Percentiles rank a stretch among this genome's conserved stretches.
Evolutionary conservation across 1,140 invertebrate species (phyloP).

Genomic region (Trissolcus basalis): DNA sequence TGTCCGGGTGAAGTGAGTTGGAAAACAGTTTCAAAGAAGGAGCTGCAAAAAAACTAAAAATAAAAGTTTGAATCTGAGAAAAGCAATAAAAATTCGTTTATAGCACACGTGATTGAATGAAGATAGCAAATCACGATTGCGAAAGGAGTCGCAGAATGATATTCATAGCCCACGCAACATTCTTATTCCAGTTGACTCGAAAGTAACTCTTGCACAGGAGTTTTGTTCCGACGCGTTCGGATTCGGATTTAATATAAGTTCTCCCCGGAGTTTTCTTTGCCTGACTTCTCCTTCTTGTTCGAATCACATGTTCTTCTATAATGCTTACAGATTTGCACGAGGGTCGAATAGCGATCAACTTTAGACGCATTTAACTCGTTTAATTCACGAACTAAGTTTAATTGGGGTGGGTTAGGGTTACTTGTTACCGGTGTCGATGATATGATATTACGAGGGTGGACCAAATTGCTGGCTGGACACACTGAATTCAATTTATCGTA

Average conservation of each 20-base stretch:
- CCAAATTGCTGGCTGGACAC: constrained; percentile 10
- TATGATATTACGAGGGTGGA: constrained; percentile 27
- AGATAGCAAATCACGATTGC: background rate
- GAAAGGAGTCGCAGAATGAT: constrained; percentile 21
- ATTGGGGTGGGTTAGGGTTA: constrained; percentile 56
- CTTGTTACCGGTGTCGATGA: constrained; percentile 36
- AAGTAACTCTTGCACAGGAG: constrained; percentile 32
- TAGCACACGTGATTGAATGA: background rate
- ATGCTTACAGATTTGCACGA: constrained; percentile 38
- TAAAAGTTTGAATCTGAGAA: background rate
- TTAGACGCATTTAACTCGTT: constrained; percentile 49
- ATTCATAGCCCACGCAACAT: constrained; percentile 9
- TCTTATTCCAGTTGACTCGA: constrained; percentile 11
- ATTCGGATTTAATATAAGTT: constrained; percentile 54
- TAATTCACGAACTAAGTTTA: constrained; percentile 41
- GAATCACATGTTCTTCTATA: constrained; percentile 50
- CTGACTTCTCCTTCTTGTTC: constrained; percentile 44
- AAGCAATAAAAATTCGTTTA: background rate
- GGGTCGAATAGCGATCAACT: constrained; percentile 53
- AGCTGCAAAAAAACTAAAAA: background rate
- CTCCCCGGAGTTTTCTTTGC: constrained; percentile 46
- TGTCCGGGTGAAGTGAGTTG: too few relatives aligned
- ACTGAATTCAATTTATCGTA: constrained; percentile 28
- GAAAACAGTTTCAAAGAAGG: too few relatives aligned
- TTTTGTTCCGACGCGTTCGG: constrained; percentile 30